These are phyloP conservation scores for Ostrea edulis DNA, from an alignment of 1,140 invertebrate genomes.

Conservation along the genomic window DNA sequence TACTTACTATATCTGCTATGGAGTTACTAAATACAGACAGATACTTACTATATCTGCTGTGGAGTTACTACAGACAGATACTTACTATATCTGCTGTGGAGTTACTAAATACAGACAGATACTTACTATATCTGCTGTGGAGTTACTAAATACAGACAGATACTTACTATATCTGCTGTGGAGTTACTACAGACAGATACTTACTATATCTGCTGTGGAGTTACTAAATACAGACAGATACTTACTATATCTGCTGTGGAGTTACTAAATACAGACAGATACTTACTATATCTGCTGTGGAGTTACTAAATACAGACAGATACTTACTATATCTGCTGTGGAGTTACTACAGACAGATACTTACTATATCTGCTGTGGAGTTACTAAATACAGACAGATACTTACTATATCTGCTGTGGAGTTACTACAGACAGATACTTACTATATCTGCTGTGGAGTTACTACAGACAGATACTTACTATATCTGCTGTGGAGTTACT, in stretches of 20 bases:
- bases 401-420: conserved; percentile 13
- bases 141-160: conserved; percentile 28
- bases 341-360: conserved; percentile 17
- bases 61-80: conserved; percentile 6
- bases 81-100: conserved; percentile 13
- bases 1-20: conserved; percentile 4
- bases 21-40: conserved; percentile 30
- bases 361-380: conserved; percentile 7
- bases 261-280: conserved; percentile 24
- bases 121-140: conserved; percentile 1
- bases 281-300: conserved; percentile 1
- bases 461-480: not conserved
- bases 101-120: conserved; percentile 24
- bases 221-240: conserved; percentile 21
- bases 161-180: not conserved
- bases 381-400: conserved; percentile 21
- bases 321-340: not conserved
- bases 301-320: conserved; percentile 28
- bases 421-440: not conserved
- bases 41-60: conserved; percentile 3
- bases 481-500: conserved; percentile 22
- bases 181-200: conserved; percentile 17
- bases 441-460: conserved; percentile 26
- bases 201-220: conserved; percentile 7
- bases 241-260: conserved; percentile 13